Evolutionary conservation across 2,113 vertebrate genomes (phyloP).

Genomic region (Cyphomyrus discorhynchus): DNA sequence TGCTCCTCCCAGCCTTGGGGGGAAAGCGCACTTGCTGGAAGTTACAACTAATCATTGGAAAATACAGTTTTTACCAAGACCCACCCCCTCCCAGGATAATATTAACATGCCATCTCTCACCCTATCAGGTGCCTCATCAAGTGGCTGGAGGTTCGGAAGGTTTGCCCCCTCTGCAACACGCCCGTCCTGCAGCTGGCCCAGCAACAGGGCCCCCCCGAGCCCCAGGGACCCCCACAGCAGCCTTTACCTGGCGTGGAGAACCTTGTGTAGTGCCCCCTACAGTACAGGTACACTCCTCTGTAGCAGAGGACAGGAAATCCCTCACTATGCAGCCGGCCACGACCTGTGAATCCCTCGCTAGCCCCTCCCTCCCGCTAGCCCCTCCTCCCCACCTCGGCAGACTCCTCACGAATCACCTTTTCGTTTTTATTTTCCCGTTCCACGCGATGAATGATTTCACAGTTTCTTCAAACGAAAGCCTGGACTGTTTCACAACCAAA

Average conservation of each 20-base stretch:
- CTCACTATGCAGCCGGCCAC: slow-evolving; percentile 33
- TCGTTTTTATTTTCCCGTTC: slow-evolving; percentile 27
- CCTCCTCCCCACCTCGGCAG: slow-evolving; percentile 28
- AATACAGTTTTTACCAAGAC: neutral
- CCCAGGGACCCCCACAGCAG: slow-evolving; percentile 63
- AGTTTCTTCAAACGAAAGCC: slow-evolving; percentile 34
- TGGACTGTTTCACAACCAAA: slow-evolving; percentile 69
- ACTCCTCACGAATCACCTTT: slow-evolving; percentile 30
- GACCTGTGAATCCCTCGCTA: slow-evolving; percentile 33
- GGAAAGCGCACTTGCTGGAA: neutral
- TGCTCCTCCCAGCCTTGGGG: neutral
- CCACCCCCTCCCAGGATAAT: neutral
- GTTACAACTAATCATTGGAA: neutral
- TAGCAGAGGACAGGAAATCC: slow-evolving; percentile 31
- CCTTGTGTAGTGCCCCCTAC: slow-evolving; percentile 68
- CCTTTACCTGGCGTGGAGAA: slow-evolving; percentile 86
- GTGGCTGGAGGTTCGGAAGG: slow-evolving; percentile 97
- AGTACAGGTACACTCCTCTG: slow-evolving; percentile 47
- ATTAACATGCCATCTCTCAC: neutral
- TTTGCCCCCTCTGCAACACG: slow-evolving; percentile 97
- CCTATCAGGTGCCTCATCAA: slow-evolving; percentile 93
- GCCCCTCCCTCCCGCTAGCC: slow-evolving; percentile 21
- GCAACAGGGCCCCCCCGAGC: slow-evolving; percentile 72
- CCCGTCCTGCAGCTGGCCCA: slow-evolving; percentile 91
- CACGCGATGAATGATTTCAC: slow-evolving; percentile 43